Evolutionary conservation across 2,797 vertebrate species (phyloP).

Genomic region (Lycodopsis pacificus): DNA sequence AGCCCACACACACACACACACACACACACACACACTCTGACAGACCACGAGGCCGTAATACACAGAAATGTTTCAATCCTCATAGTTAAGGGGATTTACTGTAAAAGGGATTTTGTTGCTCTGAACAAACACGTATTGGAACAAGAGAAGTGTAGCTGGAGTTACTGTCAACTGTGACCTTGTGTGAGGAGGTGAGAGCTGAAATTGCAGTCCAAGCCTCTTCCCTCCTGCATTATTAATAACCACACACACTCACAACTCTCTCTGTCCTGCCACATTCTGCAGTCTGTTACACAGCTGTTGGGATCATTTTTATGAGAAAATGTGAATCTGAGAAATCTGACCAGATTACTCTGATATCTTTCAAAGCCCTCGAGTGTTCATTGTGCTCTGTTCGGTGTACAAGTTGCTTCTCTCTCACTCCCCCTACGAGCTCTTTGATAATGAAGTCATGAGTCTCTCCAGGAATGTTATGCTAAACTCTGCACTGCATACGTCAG

Average conservation of each 20-base stretch:
- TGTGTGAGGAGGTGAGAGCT: conserved; percentile 31
- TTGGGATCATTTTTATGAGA: conserved; percentile 19
- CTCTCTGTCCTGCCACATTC: conserved; percentile 41
- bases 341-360: conserved; percentile 19
- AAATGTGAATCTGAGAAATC: conserved; percentile 21
- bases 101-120: conserved; percentile 52
- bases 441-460: conserved; percentile 59
- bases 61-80: conserved; percentile 49
- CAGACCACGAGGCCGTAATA: conserved; percentile 27
- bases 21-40: conserved; percentile 15
- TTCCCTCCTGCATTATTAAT: conserved; percentile 64
- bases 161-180: conserved; percentile 57
- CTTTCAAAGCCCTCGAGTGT: conserved; percentile 25
- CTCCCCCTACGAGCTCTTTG: conserved; percentile 41
- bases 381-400: conserved; percentile 34
- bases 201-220: conserved; percentile 41
- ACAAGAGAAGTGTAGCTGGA: conserved; percentile 38
- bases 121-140: conserved; percentile 35
- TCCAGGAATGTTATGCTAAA: conserved; percentile 71
- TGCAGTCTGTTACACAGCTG: conserved; percentile 57
- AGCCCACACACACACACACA: conserved; percentile 31
- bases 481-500: conserved; percentile 66
- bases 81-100: conserved; percentile 66
- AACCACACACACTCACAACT: conserved; percentile 40
- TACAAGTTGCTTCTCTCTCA: conserved; percentile 28